phyloP scores from a whole-genome alignment of 1,140 invertebrate genomes.

The Procambarus clarkii region DNA sequence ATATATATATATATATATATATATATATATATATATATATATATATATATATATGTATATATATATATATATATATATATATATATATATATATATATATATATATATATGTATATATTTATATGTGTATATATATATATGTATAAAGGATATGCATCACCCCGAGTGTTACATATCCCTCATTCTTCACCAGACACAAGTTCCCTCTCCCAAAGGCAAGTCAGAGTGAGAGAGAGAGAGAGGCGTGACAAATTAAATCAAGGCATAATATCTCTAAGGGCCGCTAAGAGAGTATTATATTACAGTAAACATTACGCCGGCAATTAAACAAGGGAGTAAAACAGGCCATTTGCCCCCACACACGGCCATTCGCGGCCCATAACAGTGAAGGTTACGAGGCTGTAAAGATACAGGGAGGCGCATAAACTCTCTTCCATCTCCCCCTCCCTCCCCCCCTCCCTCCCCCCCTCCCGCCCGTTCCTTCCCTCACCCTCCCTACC shows the following conservation, averaged over 20 bases:
- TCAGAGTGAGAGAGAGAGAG: background rate
- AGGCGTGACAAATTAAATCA: conserved; percentile 38
- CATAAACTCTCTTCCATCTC: background rate
- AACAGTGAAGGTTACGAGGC: conserved; percentile 28
- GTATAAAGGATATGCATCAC: too few relatives aligned
- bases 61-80: too few relatives aligned
- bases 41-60: too few relatives aligned
- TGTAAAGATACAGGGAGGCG: conserved; percentile 44
- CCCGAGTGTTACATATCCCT: too few relatives aligned
- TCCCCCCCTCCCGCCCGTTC: background rate
- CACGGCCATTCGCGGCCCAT: conserved; percentile 41
- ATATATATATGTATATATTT: too few relatives aligned
- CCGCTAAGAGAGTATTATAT: conserved; percentile 51
- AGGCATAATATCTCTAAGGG: conserved; percentile 15
- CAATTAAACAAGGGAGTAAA: conserved; percentile 53
- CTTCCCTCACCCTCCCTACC: background rate
- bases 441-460: conserved; percentile 1
- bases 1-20: too few relatives aligned
- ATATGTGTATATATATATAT: too few relatives aligned
- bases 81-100: too few relatives aligned
- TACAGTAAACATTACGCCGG: conserved; percentile 32
- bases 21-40: too few relatives aligned
- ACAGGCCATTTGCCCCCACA: conserved; percentile 52
- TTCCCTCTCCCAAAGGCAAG: too few relatives aligned
- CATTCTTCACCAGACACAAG: too few relatives aligned